A percentile compares a stretch with the other conserved stretches of the same genome.
phyloP scores from a whole-genome alignment of 2,888 invertebrate species.

The Drosophila parthenogenetica region DNA sequence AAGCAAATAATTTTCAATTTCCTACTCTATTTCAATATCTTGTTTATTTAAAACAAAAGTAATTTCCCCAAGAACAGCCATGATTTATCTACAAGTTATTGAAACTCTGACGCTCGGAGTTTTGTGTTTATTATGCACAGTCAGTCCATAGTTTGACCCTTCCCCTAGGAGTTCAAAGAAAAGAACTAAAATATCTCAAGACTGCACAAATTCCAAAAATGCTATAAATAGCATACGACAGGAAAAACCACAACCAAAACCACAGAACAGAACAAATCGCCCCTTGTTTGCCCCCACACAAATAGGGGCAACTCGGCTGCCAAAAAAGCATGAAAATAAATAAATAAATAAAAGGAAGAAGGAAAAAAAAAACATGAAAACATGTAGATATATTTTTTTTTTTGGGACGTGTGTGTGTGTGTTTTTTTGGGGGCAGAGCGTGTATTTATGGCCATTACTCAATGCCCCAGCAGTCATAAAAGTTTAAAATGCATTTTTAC shows the following conservation, averaged over 20 bases:
- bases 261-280: conserved; percentile 3
- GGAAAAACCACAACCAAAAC: conserved; percentile 50
- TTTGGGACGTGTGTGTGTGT: conserved; percentile 4
- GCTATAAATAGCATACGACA: conserved; percentile 10
- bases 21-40: conserved; percentile 5
- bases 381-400: conserved; percentile 25
- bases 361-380: neutral
- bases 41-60: conserved; percentile 17
- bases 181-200: conserved; percentile 4
- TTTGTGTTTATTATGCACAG: neutral
- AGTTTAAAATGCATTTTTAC: conserved; percentile 69
- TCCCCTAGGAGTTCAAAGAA: neutral
- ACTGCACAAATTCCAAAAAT: conserved; percentile 21
- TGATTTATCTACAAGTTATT: conserved; percentile 21
- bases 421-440: conserved; percentile 16
- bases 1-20: conserved; percentile 12
- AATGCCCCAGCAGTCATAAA: conserved; percentile 64
- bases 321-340: conserved; percentile 10
- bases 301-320: conserved; percentile 17
- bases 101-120: neutral
- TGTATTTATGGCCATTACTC: conserved; percentile 70
- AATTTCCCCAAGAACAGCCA: conserved; percentile 5
- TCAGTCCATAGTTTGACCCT: neutral
- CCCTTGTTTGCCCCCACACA: conserved; percentile 2
- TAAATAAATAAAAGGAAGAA: neutral